Evolutionary conservation across 2,888 invertebrate species (phyloP), one percentile per base, ranked within the genome.

Genomic region (Apamea epomidion): DNA sequence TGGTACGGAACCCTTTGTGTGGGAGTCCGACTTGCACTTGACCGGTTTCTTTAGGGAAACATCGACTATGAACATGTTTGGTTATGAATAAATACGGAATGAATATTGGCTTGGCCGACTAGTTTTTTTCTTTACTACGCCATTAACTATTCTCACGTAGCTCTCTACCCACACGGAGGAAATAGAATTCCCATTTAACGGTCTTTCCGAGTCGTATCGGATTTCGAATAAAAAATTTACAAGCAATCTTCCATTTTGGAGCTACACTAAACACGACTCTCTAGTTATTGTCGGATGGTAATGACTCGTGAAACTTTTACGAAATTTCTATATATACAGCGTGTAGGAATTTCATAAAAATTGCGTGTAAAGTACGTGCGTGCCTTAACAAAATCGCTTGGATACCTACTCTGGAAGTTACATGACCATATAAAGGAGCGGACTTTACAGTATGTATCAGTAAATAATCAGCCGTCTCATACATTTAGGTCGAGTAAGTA

Each of bases 181-280:
- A 77, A 77, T 21, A 67, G 45, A 78, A 78, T 78, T 29, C 29
- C 18, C 37, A 58, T 48, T 78, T 25, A 37, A 58, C 32, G 29
- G 18, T 25, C 58, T 32, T 37, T 18, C 60, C 37, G 14, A 37
- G 37, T 78, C 37, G 37, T 68, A 68, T 2, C 3, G 14, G 48
- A 60, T 78, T 78, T 51, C 25, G 29, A 18, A 62, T 62, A 62
- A 14, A 60, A 25, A 37, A 65, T 45, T 21, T 65, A 54, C 18
- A 45, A 45, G 32, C 16, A 25, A 14, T 64, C 25, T 5, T 0
- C 29, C 29, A 51, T 60, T 69, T 65, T 37, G 42, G 18, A 48
- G n/a, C 45, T 25, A 58, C 25, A 72, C 12, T 21, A 18, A 21
- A 62, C 25, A 25, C 70, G 48, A 14, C 29, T 29, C 21, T 29